Evolutionary conservation across 2,888 invertebrate genomes (phyloP), one percentile per base, ranked within the genome.

Genomic region (Byasa hedistus): DNA sequence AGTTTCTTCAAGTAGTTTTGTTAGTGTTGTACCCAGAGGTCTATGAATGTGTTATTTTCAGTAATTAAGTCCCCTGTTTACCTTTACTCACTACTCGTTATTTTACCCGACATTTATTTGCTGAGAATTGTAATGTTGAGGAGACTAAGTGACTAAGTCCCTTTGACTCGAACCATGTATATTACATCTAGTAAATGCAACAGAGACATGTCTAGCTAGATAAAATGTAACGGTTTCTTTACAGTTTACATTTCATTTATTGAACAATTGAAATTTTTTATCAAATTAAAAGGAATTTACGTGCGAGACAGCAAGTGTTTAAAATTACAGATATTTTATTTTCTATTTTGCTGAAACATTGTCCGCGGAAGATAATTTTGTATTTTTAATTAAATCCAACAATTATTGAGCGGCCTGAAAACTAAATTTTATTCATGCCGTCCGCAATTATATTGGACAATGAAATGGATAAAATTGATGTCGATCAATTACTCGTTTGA

Each of bases 351-450:
- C 12, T 44, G 19, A 44, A 44, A 44, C 10, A 48, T n/a, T 5
- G n/a, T 48, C n/a, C 48, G 1, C n/a, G 19, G 48, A 19, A 7
- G 19, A n/a, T 48, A 19, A 55, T 23, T 57, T 57, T 10, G 22
- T 48, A 10, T 63, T 10, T 48, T 63, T 57, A 63, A 63, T 63
- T 51, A 63, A 63, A 57, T 56, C 23, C 19, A 22, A 51, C 51
- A 19, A n/a, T 48, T 48, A 19, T n/a, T 57, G 32, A 23, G 57
- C n/a, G 23, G n/a, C 57, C 62, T 27, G 56, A 63, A 57, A 63
- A 57, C 27, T 32, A 51, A 63, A 36, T 19, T 51, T 10, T 32
- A 57, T 32, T 51, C 63, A 51, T 36, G 32, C 27, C 10, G 51
- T 51, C 32, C 57, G 32, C 48, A 48, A 19, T n/a, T 48, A 48